These are phyloP conservation scores for Acanthis flammea DNA, from an alignment of 2,797 vertebrate species.

Conservation along the genomic window DNA sequence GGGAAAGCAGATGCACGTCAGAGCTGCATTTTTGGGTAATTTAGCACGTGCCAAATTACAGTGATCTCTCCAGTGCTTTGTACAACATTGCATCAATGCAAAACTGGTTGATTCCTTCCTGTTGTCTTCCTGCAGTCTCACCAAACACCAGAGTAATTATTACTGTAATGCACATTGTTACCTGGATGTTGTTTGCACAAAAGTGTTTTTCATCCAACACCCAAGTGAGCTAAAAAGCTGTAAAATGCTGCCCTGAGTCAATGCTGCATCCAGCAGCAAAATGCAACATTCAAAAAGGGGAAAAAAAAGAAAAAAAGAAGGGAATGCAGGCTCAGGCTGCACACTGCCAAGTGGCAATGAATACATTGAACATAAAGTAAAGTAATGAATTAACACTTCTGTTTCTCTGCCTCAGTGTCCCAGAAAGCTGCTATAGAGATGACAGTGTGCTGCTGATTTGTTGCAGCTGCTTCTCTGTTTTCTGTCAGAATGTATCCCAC, in stretches of 20 bases:
- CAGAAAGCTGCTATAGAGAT: constrained; percentile 1
- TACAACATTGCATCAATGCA: not conserved
- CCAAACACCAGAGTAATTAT: not conserved
- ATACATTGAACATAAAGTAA: not conserved
- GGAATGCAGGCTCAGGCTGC: not conserved
- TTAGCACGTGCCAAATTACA: not conserved
- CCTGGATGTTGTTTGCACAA: not conserved
- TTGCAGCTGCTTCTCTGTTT: constrained; percentile 20
- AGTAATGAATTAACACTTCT: constrained; percentile 37
- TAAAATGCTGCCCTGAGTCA: not conserved
- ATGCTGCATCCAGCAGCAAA: not conserved
- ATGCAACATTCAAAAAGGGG: not conserved
- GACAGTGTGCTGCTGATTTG: not conserved
- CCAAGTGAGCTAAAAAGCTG: not conserved
- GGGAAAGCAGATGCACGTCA: not conserved
- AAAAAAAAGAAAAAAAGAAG: not conserved
- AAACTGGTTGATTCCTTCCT: not conserved
- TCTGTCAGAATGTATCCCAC: not conserved
- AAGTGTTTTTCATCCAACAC: not conserved
- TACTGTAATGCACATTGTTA: not conserved
- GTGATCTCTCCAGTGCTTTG: not conserved
- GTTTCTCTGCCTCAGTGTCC: constrained; percentile 31
- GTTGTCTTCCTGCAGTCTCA: not conserved
- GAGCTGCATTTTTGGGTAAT: not conserved
- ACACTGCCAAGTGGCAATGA: not conserved